Evolutionary conservation across 2,888 invertebrate genomes (phyloP).

Genomic region (Caenorhabditis uteleia): DNA sequence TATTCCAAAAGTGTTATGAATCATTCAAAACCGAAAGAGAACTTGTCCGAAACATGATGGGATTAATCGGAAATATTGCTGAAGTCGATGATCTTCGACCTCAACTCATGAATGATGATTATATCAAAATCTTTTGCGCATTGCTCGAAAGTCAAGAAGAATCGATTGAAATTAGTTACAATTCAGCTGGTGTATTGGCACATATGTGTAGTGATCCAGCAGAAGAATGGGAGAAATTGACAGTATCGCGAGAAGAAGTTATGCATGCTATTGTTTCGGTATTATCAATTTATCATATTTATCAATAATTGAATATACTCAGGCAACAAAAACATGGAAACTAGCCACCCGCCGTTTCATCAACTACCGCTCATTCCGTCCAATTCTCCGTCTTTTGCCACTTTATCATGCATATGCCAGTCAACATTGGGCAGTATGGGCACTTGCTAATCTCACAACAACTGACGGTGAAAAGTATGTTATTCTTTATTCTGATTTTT

Average conservation of each 20-base stretch:
- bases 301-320: conserved; percentile 73
- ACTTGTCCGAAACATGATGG: conserved; percentile 96
- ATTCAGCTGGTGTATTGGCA: conserved; percentile 80
- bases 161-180: conserved; percentile 84
- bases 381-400: conserved; percentile 77
- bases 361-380: conserved; percentile 94
- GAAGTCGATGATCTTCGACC: conserved; percentile 85
- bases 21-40: conserved; percentile 76
- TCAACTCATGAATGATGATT: conserved; percentile 83
- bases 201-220: conserved; percentile 92
- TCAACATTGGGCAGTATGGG: conserved; percentile 92
- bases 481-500: background rate
- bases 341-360: conserved; percentile 87
- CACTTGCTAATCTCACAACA: conserved; percentile 90
- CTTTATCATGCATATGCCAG: conserved; percentile 54
- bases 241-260: conserved; percentile 48
- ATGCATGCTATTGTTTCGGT: conserved; percentile 61
- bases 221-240: conserved; percentile 77
- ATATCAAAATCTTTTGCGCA: conserved; percentile 77
- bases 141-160: conserved; percentile 85
- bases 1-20: conserved; percentile 85
- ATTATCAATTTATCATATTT: background rate
- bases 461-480: conserved; percentile 79
- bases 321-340: conserved; percentile 87
- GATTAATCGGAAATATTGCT: conserved; percentile 87